These are phyloP conservation scores for Etheostoma spectabile DNA, from an alignment of 2,113 vertebrate species.

Conservation along the genomic window DNA sequence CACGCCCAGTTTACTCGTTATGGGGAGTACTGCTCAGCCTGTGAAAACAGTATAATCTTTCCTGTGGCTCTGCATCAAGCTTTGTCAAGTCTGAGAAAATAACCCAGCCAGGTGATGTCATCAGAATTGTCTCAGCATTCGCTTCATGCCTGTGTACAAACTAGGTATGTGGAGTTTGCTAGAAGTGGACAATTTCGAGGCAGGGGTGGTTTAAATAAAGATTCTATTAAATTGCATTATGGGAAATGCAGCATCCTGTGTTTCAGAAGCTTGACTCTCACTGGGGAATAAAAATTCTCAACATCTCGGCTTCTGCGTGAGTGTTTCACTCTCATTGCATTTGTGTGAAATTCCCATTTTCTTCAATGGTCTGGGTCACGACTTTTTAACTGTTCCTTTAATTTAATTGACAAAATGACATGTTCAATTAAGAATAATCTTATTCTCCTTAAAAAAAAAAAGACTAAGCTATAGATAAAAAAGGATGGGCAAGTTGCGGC, in stretches of 20 bases:
- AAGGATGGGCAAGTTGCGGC: neutral
- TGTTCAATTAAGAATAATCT: neutral
- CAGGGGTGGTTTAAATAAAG: neutral
- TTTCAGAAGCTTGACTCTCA: neutral
- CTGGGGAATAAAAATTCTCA: neutral
- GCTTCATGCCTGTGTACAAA: neutral
- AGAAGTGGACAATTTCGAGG: neutral
- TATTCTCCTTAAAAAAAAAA: neutral
- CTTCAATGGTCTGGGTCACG: neutral
- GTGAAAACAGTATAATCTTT: neutral
- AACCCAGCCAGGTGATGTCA: conserved; percentile 38
- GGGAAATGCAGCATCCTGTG: neutral
- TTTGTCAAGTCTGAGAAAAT: conserved; percentile 16
- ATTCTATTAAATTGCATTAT: neutral
- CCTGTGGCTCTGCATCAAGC: neutral
- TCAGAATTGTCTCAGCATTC: neutral
- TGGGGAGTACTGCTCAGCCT: neutral
- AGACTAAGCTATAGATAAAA: neutral
- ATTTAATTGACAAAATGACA: neutral
- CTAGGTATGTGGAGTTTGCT: neutral
- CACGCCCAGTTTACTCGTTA: neutral
- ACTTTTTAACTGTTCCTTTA: conserved; percentile 8
- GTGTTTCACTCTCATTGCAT: neutral
- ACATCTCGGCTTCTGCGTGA: neutral
- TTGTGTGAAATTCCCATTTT: neutral